phyloP scores from a whole-genome alignment of 2,888 invertebrate species.

The Odontocolon sp. region DNA sequence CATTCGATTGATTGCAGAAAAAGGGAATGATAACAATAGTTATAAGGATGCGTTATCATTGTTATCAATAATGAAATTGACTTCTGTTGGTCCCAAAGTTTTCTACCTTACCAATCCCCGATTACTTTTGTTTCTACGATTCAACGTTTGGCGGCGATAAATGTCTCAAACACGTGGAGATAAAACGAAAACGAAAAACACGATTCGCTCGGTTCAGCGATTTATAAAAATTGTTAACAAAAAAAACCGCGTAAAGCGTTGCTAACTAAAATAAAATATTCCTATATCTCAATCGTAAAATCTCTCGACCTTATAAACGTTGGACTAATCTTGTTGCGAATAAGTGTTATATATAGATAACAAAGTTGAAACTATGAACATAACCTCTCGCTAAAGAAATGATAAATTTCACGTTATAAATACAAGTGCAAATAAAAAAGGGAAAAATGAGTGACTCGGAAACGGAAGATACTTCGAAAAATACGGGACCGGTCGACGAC shows the following conservation, averaged over 20 bases:
- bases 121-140: too few relatives aligned
- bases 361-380: background rate
- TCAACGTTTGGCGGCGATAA: too few relatives aligned
- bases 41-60: too few relatives aligned
- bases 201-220: background rate
- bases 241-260: background rate
- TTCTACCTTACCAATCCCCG: too few relatives aligned
- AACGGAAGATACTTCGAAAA: constrained; percentile 70
- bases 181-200: too few relatives aligned
- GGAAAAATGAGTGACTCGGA: constrained; percentile 76
- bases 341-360: background rate
- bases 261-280: background rate
- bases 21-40: too few relatives aligned
- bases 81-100: too few relatives aligned
- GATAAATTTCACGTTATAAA: background rate
- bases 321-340: background rate
- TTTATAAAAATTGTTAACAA: constrained; percentile 1
- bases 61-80: too few relatives aligned
- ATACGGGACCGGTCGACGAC: constrained; percentile 87
- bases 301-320: too few relatives aligned
- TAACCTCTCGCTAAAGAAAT: constrained; percentile 6
- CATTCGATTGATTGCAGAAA: too few relatives aligned
- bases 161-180: too few relatives aligned
- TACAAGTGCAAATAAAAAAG: background rate
- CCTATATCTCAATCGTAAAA: background rate